These are phyloP conservation scores for Capreolus pygargus DNA, from an alignment of 2,113 vertebrate species.

Conservation along the genomic window DNA sequence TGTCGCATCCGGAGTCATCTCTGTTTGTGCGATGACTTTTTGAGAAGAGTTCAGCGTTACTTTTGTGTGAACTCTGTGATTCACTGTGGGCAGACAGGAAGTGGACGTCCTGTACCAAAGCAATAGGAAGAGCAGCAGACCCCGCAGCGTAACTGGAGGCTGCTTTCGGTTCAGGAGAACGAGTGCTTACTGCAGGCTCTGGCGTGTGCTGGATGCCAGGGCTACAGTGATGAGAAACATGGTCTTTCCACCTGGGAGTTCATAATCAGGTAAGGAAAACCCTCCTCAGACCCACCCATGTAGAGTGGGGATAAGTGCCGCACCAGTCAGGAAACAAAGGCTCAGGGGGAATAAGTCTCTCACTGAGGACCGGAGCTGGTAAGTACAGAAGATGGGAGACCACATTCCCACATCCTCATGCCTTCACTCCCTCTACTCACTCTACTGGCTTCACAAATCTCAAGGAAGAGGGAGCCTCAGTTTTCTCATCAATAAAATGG, in stretches of 20 bases:
- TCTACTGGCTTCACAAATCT: not conserved
- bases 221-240: not conserved
- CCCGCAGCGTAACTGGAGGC: fast-evolving
- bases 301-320: not conserved
- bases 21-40: not conserved
- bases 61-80: not conserved
- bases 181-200: not conserved
- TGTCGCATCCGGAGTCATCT: not conserved
- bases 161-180: not conserved
- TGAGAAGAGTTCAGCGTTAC: not conserved
- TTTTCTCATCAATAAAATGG: not conserved
- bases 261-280: not conserved
- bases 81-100: not conserved
- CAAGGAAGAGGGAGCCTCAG: not conserved
- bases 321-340: not conserved
- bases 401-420: fast-evolving
- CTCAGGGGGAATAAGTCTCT: not conserved
- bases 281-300: not conserved
- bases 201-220: not conserved
- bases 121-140: not conserved
- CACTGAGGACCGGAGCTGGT: too few relatives aligned
- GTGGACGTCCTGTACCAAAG: not conserved
- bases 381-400: not conserved
- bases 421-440: not conserved
- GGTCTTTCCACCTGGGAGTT: not conserved